Conservation (phyloP, 92 coral and sea anemone species). For the Palythoa caribaeorum region DNA sequence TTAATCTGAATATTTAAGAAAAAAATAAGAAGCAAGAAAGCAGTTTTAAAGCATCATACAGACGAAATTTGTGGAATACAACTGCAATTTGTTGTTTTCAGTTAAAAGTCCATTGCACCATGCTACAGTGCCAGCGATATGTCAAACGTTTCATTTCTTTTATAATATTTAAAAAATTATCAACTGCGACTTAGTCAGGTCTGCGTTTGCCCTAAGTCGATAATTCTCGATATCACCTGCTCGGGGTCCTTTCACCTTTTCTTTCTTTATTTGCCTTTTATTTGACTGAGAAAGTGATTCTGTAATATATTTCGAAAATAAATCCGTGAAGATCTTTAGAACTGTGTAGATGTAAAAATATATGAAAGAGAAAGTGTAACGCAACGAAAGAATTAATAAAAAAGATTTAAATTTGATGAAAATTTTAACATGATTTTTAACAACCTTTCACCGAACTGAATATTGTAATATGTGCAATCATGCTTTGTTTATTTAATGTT, state of each 20-base stretch:
- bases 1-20: conserved; percentile 23
- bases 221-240: not conserved
- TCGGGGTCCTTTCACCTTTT: not conserved
- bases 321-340: not conserved
- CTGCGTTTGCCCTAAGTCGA: not conserved
- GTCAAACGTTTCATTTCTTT: not conserved
- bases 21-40: not conserved
- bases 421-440: not conserved
- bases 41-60: not conserved
- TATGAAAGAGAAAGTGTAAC: not conserved
- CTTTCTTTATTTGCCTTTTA: not conserved
- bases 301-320: not conserved
- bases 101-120: no score
- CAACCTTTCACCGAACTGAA: not conserved
- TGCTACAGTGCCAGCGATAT: not conserved
- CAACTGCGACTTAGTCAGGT: not conserved
- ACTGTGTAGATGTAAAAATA: not conserved
- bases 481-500: no score
- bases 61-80: not conserved
- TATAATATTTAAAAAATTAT: not conserved
- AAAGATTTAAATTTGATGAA: not conserved
- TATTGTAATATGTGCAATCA: no score
- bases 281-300: not conserved
- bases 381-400: not conserved
- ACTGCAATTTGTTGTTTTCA: not conserved